These are phyloP conservation scores for Rhamphomyia laevipes DNA, from an alignment of 2,888 invertebrate genomes.

Conservation along the genomic window DNA sequence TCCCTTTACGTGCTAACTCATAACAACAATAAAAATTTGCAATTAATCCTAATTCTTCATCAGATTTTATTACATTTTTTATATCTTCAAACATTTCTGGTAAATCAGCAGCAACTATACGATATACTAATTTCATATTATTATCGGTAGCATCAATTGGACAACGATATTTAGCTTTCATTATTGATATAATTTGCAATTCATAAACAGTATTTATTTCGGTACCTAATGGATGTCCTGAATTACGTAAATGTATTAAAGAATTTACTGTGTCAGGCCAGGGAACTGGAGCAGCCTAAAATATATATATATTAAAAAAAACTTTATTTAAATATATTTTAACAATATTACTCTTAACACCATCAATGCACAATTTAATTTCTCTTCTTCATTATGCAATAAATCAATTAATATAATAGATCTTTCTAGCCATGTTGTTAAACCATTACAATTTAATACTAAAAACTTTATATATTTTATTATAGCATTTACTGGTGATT, in stretches of 20 bases:
- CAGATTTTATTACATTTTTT: constrained; percentile 26
- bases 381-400: constrained; percentile 33
- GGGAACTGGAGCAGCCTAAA: constrained; percentile 31
- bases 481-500: constrained; percentile 26
- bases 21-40: constrained; percentile 34
- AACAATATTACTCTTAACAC: constrained; percentile 24
- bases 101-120: constrained; percentile 31
- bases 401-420: constrained; percentile 30
- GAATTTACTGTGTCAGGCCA: constrained; percentile 31
- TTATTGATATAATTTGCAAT: constrained; percentile 34
- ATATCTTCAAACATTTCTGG: constrained; percentile 35
- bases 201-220: constrained; percentile 34
- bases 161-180: constrained; percentile 37
- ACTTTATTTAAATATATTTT: background rate
- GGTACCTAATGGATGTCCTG: constrained; percentile 32
- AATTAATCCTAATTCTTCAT: constrained; percentile 26
- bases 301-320: background rate
- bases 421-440: constrained; percentile 32
- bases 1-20: constrained; percentile 29
- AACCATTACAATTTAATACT: constrained; percentile 26
- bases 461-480: constrained; percentile 30
- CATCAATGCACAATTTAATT: constrained; percentile 29
- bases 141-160: constrained; percentile 26
- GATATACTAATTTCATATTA: constrained; percentile 30
- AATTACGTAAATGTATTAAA: constrained; percentile 29